A percentile compares a stretch with the other conserved stretches of the same genome.
Evolutionary conservation across 1,140 invertebrate genomes (phyloP).

Genomic region (Himalopsyche phryganea): DNA sequence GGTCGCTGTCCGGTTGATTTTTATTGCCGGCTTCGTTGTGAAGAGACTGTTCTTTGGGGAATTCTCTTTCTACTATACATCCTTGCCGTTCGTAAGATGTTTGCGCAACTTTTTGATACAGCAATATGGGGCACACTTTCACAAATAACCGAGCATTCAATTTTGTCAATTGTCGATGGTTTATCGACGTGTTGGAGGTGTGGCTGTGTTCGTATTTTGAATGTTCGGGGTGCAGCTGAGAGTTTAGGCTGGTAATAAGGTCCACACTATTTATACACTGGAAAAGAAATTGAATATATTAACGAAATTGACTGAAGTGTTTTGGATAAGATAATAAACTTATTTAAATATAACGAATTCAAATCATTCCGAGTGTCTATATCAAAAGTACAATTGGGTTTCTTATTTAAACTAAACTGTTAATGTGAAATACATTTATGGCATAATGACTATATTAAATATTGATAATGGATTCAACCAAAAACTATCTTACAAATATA

Average conservation of each 20-base stretch:
- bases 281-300: slow-evolving; percentile 30
- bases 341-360: too few species aligned
- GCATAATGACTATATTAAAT: too few species aligned
- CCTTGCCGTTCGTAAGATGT: slow-evolving; percentile 52
- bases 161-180: slow-evolving; percentile 11
- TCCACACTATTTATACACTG: slow-evolving; percentile 51
- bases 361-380: too few species aligned
- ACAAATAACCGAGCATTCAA: slow-evolving; percentile 47
- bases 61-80: slow-evolving; percentile 51
- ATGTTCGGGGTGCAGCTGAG: slow-evolving; percentile 41
- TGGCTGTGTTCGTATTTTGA: slow-evolving; percentile 31
- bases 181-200: slow-evolving; percentile 32
- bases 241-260: slow-evolving; percentile 46
- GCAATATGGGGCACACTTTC: slow-evolving; percentile 60
- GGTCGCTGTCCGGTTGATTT: background rate
- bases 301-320: too few species aligned
- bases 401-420: too few species aligned
- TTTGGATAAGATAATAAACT: too few species aligned
- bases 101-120: slow-evolving; percentile 60
- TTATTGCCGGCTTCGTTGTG: background rate
- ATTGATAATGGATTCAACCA: too few species aligned
- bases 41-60: slow-evolving; percentile 33
- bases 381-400: too few species aligned
- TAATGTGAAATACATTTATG: too few species aligned
- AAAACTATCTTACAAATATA: too few species aligned